Base-by-base conservation (phyloP, 2,113 vertebrate species). In the Callipepla squamata region DNA sequence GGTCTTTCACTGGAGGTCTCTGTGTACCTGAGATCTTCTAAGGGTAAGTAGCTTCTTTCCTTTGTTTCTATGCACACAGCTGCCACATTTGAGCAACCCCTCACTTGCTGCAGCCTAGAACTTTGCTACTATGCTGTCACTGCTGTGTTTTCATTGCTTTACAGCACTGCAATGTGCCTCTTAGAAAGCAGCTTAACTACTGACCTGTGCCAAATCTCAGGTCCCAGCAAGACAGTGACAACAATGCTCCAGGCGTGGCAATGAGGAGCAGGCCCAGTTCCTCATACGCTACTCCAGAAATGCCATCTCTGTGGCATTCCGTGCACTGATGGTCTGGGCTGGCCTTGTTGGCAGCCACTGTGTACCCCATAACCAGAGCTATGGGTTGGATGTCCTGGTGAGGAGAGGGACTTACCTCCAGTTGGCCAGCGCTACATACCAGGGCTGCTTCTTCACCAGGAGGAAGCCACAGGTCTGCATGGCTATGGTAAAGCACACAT, bases 361-460 rank as follows among this genome's bases (percentile, higher is more conserved):
- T 58, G 32, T 19, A 58, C 32, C 18, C 55, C 32, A 21, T 20
- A 34, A 18, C 0, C 0, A 4, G 26, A 50, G 18, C 62, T 45
- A 55, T 30, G 32, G n/a, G 28, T 22, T 13, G 30, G 44, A 20
- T 28, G 16, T 17, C 57, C 65, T 57, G 55, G 17, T 5, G 8
- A 47, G 36, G 26, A 26, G 17, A 53, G 6, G 23, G 22, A 48
- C 77, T 92, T 68, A 97, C 97, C 97, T 97, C 93, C 95, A 92
- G 51, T 34, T 73, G 72, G 95, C 95, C 85, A 96, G 88, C 13
- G 61, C 80, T 36, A 75, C 91, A 34, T 98, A 98, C 97, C 98
- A 98, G 26, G 97, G 91, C 90, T 98, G 98, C 91, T 95, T 92
- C 86, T 97, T 97, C 80, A 98, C 95, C 5, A 59, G 68, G 16